These are phyloP conservation scores for Danio choprae DNA, from an alignment of 2,797 vertebrate species.

Conservation along the genomic window DNA sequence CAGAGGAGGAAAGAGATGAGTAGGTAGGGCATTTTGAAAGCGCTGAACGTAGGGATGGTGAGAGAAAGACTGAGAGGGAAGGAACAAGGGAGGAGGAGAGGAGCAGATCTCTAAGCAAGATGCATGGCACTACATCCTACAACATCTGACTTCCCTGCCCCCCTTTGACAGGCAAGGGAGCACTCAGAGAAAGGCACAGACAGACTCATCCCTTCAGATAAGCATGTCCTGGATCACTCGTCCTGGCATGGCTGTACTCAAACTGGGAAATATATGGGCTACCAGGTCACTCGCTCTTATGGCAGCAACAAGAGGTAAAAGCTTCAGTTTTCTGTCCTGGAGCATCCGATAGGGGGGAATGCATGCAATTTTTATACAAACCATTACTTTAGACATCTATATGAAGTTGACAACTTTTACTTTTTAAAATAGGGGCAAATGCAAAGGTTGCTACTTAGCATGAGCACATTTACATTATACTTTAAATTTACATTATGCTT, in stretches of 20 bases:
- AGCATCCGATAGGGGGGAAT: conserved; percentile 1
- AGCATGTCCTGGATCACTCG: conserved; percentile 22
- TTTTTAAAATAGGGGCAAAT: conserved; percentile 16
- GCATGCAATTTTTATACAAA: neutral
- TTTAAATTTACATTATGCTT: neutral
- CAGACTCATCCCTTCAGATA: conserved; percentile 11
- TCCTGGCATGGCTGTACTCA: conserved; percentile 27
- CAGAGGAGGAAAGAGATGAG: conserved; percentile 59
- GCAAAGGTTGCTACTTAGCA: neutral
- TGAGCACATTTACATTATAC: neutral
- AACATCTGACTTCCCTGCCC: conserved; percentile 51
- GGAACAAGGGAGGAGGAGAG: conserved; percentile 37
- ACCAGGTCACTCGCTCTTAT: conserved; percentile 35
- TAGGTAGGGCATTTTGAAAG: conserved; percentile 61
- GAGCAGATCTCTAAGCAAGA: conserved; percentile 64
- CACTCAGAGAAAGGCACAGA: conserved; percentile 18
- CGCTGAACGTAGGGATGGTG: conserved; percentile 65
- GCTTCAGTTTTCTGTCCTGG: neutral
- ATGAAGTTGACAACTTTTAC: conserved; percentile 14
- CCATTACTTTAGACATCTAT: neutral
- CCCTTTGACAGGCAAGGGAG: conserved; percentile 29
- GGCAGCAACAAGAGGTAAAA: conserved; percentile 40
- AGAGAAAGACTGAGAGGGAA: conserved; percentile 44
- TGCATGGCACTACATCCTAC: conserved; percentile 59
- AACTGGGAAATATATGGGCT: conserved; percentile 45